Conservation (phyloP, 2,888 invertebrate genomes). For the Hydroisotoma schaefferi region DNA sequence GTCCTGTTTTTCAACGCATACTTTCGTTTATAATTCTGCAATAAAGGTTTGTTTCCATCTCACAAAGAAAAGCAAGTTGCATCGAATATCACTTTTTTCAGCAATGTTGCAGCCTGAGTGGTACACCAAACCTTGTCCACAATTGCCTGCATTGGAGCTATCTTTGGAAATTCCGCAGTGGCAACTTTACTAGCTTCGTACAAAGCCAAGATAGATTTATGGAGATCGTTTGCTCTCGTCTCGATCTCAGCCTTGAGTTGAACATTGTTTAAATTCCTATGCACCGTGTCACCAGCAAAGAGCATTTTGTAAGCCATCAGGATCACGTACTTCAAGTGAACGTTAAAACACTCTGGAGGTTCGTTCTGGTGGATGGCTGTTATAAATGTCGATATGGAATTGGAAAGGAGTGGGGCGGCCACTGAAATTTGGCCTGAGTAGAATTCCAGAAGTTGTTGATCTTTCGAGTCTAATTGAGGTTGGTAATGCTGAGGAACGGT, state of each 20-base stretch:
- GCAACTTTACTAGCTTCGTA: slow-evolving; percentile 44
- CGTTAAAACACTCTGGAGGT: slow-evolving; percentile 86
- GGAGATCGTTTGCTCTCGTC: slow-evolving; percentile 40
- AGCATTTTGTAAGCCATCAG: slow-evolving; percentile 90
- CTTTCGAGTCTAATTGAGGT: slow-evolving; percentile 64
- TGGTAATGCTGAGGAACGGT: slow-evolving; percentile 18
- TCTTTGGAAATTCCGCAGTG: slow-evolving; percentile 38
- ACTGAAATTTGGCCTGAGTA: slow-evolving; percentile 82
- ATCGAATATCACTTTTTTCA: slow-evolving; percentile 44
- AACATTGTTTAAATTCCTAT: slow-evolving; percentile 73
- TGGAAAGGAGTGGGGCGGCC: slow-evolving; percentile 77
- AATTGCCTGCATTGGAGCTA: slow-evolving; percentile 43
- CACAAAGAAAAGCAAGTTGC: slow-evolving; percentile 20
- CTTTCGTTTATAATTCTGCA: no score
- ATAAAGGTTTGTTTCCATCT: no score
- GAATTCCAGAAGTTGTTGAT: slow-evolving; percentile 77
- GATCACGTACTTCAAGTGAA: slow-evolving; percentile 87
- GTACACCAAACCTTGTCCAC: slow-evolving; percentile 40
- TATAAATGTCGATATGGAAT: slow-evolving; percentile 88
- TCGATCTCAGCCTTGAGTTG: slow-evolving; percentile 50
- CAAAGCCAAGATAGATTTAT: slow-evolving; percentile 38
- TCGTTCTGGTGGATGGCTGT: slow-evolving; percentile 88
- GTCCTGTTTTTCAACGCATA: no score
- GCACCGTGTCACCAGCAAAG: slow-evolving; percentile 89
- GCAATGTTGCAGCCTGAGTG: slow-evolving; percentile 37